Conservation (phyloP, 2,797 vertebrate genomes). For the Danio jaintianensis region DNA sequence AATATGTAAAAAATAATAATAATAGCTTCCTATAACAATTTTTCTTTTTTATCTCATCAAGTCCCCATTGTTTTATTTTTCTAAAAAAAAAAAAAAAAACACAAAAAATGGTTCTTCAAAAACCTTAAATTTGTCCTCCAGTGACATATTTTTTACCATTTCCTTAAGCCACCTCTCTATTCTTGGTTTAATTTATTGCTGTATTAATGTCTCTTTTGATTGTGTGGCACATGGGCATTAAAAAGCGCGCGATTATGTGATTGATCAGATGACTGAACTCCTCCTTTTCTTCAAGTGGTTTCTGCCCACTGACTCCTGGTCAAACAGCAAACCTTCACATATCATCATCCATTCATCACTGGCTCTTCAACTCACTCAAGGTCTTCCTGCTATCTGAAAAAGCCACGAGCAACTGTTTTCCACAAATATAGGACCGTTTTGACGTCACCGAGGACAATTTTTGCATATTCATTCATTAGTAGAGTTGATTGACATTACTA, state of each 20-base stretch:
- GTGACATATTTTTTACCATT: too few relatives aligned
- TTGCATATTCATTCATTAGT: conserved; percentile 11
- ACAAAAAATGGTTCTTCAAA: too few relatives aligned
- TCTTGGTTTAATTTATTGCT: too few relatives aligned
- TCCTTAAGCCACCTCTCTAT: too few relatives aligned
- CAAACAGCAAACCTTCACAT: conserved; percentile 49
- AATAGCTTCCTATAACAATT: too few relatives aligned
- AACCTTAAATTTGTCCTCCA: too few relatives aligned
- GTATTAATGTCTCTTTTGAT: too few relatives aligned
- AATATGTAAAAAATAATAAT: too few relatives aligned
- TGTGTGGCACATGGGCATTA: neutral
- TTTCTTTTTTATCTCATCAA: too few relatives aligned
- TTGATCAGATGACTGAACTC: conserved; percentile 50
- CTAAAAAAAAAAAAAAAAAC: too few relatives aligned
- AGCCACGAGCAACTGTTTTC: conserved; percentile 1
- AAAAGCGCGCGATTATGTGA: neutral
- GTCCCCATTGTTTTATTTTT: too few relatives aligned
- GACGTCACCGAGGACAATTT: conserved; percentile 25
- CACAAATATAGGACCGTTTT: conserved; percentile 19
- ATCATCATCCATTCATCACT: conserved; percentile 47
- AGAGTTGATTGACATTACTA: conserved; percentile 22
- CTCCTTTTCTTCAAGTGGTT: conserved; percentile 58
- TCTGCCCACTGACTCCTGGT: conserved; percentile 56
- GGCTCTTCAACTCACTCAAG: conserved; percentile 40
- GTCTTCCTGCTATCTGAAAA: conserved; percentile 32